Conservation (phyloP, 2,113 vertebrate genomes). For the Sebastes schlegelii region DNA sequence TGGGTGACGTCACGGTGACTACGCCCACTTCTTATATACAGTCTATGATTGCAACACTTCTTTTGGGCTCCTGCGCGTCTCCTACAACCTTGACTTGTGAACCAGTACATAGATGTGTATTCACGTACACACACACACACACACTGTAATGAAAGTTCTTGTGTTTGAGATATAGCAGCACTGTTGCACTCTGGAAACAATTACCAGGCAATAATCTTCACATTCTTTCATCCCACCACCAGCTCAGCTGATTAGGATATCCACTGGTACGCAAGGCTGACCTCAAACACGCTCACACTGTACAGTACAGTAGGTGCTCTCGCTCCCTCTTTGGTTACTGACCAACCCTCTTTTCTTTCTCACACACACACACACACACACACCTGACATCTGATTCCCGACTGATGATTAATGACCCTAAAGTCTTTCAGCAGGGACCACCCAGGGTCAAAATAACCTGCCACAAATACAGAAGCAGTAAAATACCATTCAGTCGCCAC, state of each 20-base stretch:
- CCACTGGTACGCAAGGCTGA: slow-evolving; percentile 65
- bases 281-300: slow-evolving; percentile 60
- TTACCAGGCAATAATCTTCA: slow-evolving; percentile 76
- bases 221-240: slow-evolving; percentile 78
- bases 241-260: slow-evolving; percentile 80
- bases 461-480: slow-evolving; percentile 67
- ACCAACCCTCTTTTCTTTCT: slow-evolving; percentile 18
- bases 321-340: slow-evolving; percentile 22
- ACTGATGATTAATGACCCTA: slow-evolving; percentile 67
- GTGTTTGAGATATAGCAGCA: slow-evolving; percentile 56
- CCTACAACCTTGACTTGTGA: slow-evolving; percentile 32
- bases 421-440: slow-evolving; percentile 66
- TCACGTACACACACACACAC: not conserved
- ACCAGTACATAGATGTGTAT: not conserved
- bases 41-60: not conserved
- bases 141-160: slow-evolving; percentile 17
- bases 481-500: slow-evolving; percentile 65
- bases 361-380: slow-evolving; percentile 53
- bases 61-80: slow-evolving; percentile 23
- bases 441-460: slow-evolving; percentile 71
- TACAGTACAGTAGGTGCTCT: slow-evolving; percentile 48
- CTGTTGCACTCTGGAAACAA: slow-evolving; percentile 78
- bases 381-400: slow-evolving; percentile 69
- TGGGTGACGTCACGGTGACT: no score
- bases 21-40: no score